Evolutionary conservation across 2,888 invertebrate genomes (phyloP).

Genomic region (Drosophila peninsularis): DNA sequence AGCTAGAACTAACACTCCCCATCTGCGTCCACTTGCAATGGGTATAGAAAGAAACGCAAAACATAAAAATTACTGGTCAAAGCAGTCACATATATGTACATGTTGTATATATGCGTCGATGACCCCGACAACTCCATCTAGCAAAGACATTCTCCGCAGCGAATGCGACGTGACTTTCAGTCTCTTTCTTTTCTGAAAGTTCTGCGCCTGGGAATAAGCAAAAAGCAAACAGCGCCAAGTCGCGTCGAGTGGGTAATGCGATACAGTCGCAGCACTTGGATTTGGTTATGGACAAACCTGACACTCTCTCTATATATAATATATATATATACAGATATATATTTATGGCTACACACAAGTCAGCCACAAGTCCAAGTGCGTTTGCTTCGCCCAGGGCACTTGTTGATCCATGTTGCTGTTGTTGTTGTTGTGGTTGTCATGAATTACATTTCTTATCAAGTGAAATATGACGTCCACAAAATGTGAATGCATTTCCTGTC

Average conservation of each 20-base stretch:
- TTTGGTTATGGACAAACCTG: conserved; percentile 69
- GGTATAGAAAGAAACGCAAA: conserved; percentile 14
- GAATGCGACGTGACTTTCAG: conserved; percentile 45
- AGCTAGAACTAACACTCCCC: not conserved
- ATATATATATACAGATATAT: conserved; percentile 16
- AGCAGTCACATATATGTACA: conserved; percentile 7
- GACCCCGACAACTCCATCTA: conserved; percentile 47
- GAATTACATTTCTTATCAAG: conserved; percentile 54
- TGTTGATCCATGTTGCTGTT: conserved; percentile 42
- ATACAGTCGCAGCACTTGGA: conserved; percentile 40
- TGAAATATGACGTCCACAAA: conserved; percentile 50
- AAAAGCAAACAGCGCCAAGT: conserved; percentile 10
- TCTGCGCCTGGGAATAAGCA: conserved; percentile 60
- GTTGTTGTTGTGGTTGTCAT: conserved; percentile 38
- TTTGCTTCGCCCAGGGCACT: conserved; percentile 39
- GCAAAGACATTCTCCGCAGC: conserved; percentile 27
- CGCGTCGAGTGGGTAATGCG: conserved; percentile 59
- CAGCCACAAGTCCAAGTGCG: conserved; percentile 38
- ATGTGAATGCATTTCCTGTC: conserved; percentile 65
- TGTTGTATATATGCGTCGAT: conserved; percentile 29
- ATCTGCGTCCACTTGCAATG: not conserved
- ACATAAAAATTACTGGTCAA: conserved; percentile 71
- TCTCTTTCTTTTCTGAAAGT: conserved; percentile 64
- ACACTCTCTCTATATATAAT: conserved; percentile 53
- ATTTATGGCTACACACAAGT: conserved; percentile 35